Evolutionary conservation across 2,797 vertebrate genomes (phyloP).

Genomic region (Erpetoichthys calabaricus): DNA sequence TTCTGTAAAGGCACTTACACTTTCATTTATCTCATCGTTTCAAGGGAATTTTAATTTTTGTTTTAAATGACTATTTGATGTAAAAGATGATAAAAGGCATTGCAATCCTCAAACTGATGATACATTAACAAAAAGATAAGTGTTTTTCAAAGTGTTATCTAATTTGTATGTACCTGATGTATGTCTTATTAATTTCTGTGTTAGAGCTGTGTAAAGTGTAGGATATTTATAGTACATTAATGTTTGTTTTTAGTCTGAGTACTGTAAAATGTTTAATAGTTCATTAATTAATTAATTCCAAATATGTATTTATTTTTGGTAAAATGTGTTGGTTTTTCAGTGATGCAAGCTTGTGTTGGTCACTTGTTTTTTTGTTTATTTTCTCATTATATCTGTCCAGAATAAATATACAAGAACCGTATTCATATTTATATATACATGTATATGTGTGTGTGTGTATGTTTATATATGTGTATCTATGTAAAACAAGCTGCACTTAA

Average conservation of each 20-base stretch:
- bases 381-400: no score
- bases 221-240: not conserved
- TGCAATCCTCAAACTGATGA: constrained; percentile 54
- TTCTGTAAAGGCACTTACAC: constrained; percentile 55
- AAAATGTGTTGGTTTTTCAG: no score
- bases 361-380: no score
- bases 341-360: no score
- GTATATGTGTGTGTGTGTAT: no score
- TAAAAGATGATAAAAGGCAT: constrained; percentile 51
- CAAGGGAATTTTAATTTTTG: constrained; percentile 55
- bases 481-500: no score
- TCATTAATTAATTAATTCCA: no score
- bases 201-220: not conserved
- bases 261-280: no score
- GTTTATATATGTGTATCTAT: no score
- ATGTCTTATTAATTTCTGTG: not conserved
- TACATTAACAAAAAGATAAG: constrained; percentile 61
- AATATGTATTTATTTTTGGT: no score
- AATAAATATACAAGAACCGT: no score
- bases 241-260: not conserved
- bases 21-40: constrained; percentile 62
- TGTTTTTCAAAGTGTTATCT: constrained; percentile 25
- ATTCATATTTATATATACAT: no score
- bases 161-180: not conserved
- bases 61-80: constrained; percentile 63